Conservation (phyloP, 2,113 vertebrate species). For the Clarias gariepinus region DNA sequence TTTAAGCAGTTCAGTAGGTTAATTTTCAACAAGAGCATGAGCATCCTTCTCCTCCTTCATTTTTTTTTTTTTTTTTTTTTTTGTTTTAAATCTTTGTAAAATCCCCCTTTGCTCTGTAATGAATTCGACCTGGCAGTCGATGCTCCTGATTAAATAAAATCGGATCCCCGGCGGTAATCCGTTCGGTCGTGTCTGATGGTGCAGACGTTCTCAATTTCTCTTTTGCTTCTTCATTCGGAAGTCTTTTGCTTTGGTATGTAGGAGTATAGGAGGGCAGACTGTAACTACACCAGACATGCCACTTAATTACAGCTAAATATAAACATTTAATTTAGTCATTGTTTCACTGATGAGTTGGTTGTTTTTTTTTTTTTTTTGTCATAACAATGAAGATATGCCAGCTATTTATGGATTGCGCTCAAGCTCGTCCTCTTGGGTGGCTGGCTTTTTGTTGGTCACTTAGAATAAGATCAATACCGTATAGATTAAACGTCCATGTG, state of each 20-base stretch:
- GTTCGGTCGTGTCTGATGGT: background rate
- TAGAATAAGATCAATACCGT: slow-evolving; percentile 8
- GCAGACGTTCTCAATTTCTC: background rate
- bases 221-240: background rate
- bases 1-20: slow-evolving; percentile 33
- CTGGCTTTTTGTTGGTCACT: slow-evolving; percentile 18
- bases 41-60: background rate
- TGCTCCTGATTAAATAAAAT: background rate
- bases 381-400: background rate
- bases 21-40: slow-evolving; percentile 27
- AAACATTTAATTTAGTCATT: background rate
- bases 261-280: background rate
- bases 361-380: too few relatives aligned
- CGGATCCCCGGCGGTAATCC: background rate
- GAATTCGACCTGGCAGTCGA: slow-evolving; percentile 22
- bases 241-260: background rate
- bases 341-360: background rate
- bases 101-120: slow-evolving; percentile 1
- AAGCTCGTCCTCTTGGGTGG: background rate
- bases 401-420: background rate
- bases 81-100: slow-evolving; percentile 5
- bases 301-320: background rate
- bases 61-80: background rate
- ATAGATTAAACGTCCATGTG: slow-evolving; percentile 30
- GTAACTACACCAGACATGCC: background rate